These are phyloP conservation scores for Struthidea cinerea DNA, from an alignment of 2,113 vertebrate genomes.

Conservation along the genomic window DNA sequence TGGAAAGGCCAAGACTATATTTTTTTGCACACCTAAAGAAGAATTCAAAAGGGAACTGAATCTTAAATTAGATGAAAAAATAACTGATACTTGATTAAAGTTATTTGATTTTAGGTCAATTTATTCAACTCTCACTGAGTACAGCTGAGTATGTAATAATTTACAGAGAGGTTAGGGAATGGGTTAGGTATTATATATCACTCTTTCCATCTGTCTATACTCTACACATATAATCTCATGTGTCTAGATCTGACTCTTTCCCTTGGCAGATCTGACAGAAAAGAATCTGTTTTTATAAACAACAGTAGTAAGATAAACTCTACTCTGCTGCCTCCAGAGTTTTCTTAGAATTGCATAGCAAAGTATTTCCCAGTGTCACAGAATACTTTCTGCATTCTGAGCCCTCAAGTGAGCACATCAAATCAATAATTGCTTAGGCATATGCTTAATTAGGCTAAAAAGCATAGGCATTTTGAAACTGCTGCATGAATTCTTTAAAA, in stretches of 20 bases:
- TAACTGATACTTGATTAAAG: neutral
- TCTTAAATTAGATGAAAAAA: neutral
- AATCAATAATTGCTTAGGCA: constrained; percentile 54
- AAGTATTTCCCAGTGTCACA: neutral
- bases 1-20: neutral
- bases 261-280: neutral
- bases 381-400: neutral
- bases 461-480: neutral
- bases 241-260: neutral
- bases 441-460: constrained; percentile 46
- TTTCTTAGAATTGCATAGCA: neutral
- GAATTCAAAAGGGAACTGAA: neutral
- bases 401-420: neutral
- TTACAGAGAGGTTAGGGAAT: neutral
- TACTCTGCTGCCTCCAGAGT: neutral
- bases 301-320: neutral
- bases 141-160: neutral
- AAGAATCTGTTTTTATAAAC: neutral
- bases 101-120: neutral
- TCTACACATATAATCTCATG: neutral
- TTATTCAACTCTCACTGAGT: neutral
- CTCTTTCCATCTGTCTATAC: neutral
- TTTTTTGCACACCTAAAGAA: neutral
- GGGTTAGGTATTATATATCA: neutral
- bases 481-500: constrained; percentile 11